A percentile compares a stretch with the other conserved stretches of the same genome.
Evolutionary conservation across 2,797 vertebrate genomes (phyloP).

Genomic region (Gephyroberyx darwinii): DNA sequence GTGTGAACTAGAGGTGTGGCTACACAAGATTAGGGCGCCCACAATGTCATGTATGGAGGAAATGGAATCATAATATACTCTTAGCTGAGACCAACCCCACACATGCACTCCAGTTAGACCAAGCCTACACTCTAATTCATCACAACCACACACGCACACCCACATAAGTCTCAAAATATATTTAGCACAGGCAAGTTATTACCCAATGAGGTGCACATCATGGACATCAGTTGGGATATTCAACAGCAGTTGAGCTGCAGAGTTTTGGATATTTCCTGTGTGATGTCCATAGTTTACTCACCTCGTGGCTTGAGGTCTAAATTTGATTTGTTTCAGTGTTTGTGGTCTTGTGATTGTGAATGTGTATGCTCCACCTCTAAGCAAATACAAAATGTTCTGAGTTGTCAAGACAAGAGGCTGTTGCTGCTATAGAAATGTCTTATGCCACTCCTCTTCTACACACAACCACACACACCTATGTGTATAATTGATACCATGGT

Average conservation of each 20-base stretch:
- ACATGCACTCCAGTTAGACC: not conserved
- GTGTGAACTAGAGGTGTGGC: not conserved
- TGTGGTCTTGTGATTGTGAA: not conserved
- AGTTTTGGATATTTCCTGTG: not conserved
- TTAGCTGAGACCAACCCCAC: not conserved
- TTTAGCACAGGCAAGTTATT: too few relatives aligned
- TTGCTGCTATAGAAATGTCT: not conserved
- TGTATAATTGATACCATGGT: not conserved
- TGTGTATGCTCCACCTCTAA: not conserved
- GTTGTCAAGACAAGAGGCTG: not conserved
- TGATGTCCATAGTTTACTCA: not conserved
- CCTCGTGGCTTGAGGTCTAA: not conserved
- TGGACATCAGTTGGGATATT: too few relatives aligned
- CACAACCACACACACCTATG: not conserved
- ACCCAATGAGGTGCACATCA: too few relatives aligned
- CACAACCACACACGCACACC: too few relatives aligned
- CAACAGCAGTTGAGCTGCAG: too few relatives aligned
- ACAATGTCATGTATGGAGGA: not conserved
- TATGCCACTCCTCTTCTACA: not conserved
- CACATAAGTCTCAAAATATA: too few relatives aligned
- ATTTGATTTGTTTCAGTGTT: not conserved
- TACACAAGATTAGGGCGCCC: not conserved
- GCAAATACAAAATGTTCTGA: not conserved
- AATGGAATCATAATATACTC: not conserved
- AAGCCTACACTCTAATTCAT: too few relatives aligned